Conservation (phyloP, 2,888 invertebrate species). For the Axea sp. region DNA sequence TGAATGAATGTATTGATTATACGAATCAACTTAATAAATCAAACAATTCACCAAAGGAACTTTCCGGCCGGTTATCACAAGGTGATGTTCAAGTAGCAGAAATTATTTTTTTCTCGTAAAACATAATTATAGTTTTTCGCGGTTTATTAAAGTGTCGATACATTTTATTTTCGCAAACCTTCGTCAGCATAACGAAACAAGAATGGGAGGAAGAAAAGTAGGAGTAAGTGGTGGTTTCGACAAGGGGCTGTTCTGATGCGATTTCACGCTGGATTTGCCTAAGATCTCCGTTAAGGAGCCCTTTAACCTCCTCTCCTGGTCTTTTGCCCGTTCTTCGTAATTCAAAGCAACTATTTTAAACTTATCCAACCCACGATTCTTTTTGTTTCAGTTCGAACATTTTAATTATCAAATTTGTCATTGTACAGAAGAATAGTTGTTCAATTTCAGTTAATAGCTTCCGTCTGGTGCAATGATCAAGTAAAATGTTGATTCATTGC, state of each 20-base stretch:
- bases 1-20: constrained; percentile 50
- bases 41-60: constrained; percentile 20
- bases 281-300: constrained; percentile 81
- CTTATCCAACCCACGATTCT: constrained; percentile 41
- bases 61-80: constrained; percentile 11
- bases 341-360: constrained; percentile 32
- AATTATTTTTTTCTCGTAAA: not conserved
- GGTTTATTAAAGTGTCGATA: not conserved
- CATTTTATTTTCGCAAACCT: not conserved
- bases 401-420: not conserved
- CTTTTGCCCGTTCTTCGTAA: constrained; percentile 35
- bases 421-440: constrained; percentile 1
- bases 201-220: constrained; percentile 65
- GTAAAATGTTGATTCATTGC: constrained; percentile 13
- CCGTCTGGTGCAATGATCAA: no score
- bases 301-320: constrained; percentile 70
- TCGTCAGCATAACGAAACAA: not conserved
- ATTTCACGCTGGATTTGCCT: constrained; percentile 86
- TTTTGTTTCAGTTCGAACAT: constrained; percentile 18
- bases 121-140: not conserved
- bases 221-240: constrained; percentile 79
- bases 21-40: constrained; percentile 35
- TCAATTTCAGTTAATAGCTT: not conserved
- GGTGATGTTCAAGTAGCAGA: constrained; percentile 35
- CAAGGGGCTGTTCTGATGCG: constrained; percentile 81